Conservation (phyloP, 2,113 vertebrate species). For the Apaloderma vittatum region DNA sequence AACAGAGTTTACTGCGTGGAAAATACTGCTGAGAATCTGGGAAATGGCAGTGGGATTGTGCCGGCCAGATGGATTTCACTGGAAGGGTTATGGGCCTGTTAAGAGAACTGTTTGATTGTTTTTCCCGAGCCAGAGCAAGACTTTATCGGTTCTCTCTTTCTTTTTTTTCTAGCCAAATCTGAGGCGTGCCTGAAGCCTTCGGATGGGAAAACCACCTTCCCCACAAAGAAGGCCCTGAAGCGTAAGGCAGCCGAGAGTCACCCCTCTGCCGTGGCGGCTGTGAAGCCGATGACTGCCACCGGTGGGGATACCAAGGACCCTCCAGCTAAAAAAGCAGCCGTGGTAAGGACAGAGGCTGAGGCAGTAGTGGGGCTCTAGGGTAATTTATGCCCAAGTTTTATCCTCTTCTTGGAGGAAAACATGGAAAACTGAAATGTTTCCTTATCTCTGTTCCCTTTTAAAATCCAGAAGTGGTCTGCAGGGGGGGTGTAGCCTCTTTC, state of each 20-base stretch:
- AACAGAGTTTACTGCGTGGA: neutral
- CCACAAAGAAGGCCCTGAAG: slow-evolving; percentile 81
- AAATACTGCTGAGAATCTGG: neutral
- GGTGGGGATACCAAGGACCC: neutral
- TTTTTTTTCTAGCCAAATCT: slow-evolving; percentile 81
- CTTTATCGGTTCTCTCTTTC: neutral
- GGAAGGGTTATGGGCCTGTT: neutral
- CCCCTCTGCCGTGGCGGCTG: slow-evolving; percentile 87
- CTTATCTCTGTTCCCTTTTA: neutral
- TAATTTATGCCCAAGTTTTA: neutral
- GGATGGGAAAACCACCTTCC: slow-evolving; percentile 80
- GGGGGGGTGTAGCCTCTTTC: neutral
- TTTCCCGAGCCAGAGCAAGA: neutral
- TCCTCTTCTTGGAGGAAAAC: neutral
- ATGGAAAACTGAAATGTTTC: rapidly evolving
- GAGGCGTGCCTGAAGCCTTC: slow-evolving; percentile 89
- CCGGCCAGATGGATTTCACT: neutral
- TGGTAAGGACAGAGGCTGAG: slow-evolving; percentile 55
- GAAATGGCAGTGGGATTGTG: neutral
- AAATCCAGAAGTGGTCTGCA: neutral
- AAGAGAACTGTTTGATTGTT: neutral
- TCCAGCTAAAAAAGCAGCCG: slow-evolving; percentile 49
- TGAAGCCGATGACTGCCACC: slow-evolving; percentile 84
- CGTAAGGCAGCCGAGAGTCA: slow-evolving; percentile 75
- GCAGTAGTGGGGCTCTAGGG: too few relatives aligned